Evolutionary conservation across 2,888 invertebrate species (phyloP).

Genomic region (Ecliptopera silaceata): DNA sequence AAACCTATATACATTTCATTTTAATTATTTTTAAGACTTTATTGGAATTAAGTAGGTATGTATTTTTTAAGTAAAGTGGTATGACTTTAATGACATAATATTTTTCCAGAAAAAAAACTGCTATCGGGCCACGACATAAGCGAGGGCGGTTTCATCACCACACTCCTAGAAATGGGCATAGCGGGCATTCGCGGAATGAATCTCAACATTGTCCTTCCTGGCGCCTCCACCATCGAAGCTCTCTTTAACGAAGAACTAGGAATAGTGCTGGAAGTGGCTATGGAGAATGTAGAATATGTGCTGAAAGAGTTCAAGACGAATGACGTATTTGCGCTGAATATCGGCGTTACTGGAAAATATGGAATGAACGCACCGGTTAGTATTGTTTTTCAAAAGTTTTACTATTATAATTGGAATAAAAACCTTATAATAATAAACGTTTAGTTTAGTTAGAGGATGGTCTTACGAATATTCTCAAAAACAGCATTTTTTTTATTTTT

Average conservation of each 20-base stretch:
- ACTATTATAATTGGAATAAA: no score
- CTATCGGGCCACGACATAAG: slow-evolving; percentile 97
- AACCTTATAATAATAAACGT: no score
- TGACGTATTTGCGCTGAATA: slow-evolving; percentile 85
- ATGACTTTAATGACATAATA: neutral
- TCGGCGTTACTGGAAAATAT: slow-evolving; percentile 86
- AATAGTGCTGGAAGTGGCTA: slow-evolving; percentile 90
- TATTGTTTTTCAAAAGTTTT: slow-evolving; percentile 9
- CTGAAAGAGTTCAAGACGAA: slow-evolving; percentile 83
- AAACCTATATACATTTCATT: no score
- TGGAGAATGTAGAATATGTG: slow-evolving; percentile 81
- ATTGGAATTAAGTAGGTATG: no score
- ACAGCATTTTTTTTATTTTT: slow-evolving; percentile 1
- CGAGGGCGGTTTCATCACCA: slow-evolving; percentile 96
- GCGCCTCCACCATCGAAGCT: slow-evolving; percentile 84
- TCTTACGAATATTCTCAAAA: no score
- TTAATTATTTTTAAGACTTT: no score
- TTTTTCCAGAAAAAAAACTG: slow-evolving; percentile 84
- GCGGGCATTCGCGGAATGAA: slow-evolving; percentile 93
- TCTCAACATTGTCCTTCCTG: slow-evolving; percentile 79
- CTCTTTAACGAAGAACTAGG: slow-evolving; percentile 94
- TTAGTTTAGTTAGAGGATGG: no score
- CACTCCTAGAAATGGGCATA: slow-evolving; percentile 97
- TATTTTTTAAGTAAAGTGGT: neutral
- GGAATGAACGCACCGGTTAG: slow-evolving; percentile 86